Evolutionary conservation across 2,113 vertebrate genomes (phyloP).

Genomic region (Ctenomys sociabilis): DNA sequence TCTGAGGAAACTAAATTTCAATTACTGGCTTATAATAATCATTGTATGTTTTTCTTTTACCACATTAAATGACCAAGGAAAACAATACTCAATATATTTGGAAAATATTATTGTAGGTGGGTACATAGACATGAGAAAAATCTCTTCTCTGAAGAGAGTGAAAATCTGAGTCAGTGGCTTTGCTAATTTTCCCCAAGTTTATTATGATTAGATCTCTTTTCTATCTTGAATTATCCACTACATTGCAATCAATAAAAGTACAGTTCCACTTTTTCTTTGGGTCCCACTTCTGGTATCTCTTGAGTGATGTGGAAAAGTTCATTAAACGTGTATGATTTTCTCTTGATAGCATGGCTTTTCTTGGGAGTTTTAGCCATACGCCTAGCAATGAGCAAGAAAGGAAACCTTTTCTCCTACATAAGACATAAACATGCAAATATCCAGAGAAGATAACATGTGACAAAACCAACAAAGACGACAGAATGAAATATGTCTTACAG

Average conservation of each 20-base stretch:
- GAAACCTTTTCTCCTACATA: neutral
- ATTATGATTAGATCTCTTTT: neutral
- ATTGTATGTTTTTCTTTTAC: neutral
- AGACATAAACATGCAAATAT: conserved; percentile 16
- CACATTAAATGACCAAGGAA: neutral
- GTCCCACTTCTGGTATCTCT: neutral
- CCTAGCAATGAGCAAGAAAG: neutral
- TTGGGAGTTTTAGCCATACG: neutral
- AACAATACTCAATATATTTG: neutral
- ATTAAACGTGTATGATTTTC: neutral
- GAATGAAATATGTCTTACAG: neutral
- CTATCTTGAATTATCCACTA: too few species aligned
- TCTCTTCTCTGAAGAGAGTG: neutral
- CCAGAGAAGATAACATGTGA: neutral
- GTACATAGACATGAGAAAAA: neutral
- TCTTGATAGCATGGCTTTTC: neutral
- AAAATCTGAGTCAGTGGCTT: neutral
- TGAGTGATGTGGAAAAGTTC: neutral
- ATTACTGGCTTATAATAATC: neutral
- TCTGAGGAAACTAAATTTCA: neutral
- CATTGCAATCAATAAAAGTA: neutral
- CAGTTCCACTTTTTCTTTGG: neutral
- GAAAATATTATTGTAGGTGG: neutral
- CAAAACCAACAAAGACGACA: neutral
- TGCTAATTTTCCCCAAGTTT: neutral